Evolutionary conservation across 2,888 invertebrate species (phyloP).

Genomic region (Sinhomidia bicolor): DNA sequence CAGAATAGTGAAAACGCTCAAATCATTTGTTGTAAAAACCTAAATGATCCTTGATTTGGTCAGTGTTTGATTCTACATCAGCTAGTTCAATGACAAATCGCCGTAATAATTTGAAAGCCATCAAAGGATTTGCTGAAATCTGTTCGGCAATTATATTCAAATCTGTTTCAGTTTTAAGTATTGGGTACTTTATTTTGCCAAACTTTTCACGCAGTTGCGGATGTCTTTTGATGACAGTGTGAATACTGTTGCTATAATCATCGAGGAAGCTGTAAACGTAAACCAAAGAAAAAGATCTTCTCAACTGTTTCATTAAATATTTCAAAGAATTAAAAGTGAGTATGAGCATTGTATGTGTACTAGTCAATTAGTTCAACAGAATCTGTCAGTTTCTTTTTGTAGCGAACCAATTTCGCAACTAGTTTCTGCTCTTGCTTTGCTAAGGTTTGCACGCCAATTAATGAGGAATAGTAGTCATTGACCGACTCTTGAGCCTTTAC

Average conservation of each 20-base stretch:
- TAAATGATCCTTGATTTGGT: constrained; percentile 66
- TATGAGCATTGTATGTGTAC: too few relatives aligned
- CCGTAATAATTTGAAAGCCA: constrained; percentile 77
- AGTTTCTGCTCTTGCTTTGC: constrained; percentile 76
- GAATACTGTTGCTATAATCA: constrained; percentile 76
- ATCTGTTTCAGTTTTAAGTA: constrained; percentile 63
- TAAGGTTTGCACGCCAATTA: constrained; percentile 76
- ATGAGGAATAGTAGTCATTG: constrained; percentile 79
- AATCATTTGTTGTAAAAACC: too few relatives aligned
- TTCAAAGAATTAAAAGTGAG: too few relatives aligned
- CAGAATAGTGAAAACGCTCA: neutral
- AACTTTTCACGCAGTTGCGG: constrained; percentile 5
- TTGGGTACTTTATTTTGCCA: constrained; percentile 43
- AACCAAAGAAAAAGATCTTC: too few relatives aligned
- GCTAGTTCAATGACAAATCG: constrained; percentile 75
- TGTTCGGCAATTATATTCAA: constrained; percentile 69
- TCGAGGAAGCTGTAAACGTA: constrained; percentile 72
- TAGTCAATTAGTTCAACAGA: constrained; percentile 67
- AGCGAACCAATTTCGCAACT: constrained; percentile 66
- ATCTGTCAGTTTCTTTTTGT: constrained; percentile 67
- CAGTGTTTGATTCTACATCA: constrained; percentile 67
- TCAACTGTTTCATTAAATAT: too few relatives aligned
- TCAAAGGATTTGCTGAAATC: constrained; percentile 77
- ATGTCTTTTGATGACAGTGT: constrained; percentile 39
- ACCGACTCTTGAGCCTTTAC: constrained; percentile 26